Evolutionary conservation across 2,113 vertebrate species (phyloP).

Genomic region (Rhadina sibilatrix): DNA sequence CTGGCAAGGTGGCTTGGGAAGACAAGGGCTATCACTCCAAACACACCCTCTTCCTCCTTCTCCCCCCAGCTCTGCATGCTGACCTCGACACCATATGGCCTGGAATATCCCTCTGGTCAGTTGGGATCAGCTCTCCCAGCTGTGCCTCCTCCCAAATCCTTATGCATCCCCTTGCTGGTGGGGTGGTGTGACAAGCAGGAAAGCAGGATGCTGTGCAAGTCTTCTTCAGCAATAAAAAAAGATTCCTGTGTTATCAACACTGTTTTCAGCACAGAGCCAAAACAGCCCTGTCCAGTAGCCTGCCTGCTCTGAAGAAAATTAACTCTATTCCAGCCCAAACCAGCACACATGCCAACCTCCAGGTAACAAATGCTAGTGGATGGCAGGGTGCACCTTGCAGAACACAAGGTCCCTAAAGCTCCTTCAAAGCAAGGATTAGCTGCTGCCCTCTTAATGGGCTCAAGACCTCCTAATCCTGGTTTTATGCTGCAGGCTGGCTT

Average conservation of each 20-base stretch:
- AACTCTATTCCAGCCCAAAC: not conserved
- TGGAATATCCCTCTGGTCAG: not conserved
- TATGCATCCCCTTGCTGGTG: fast-evolving
- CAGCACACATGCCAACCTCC: no score
- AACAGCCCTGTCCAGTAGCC: not conserved
- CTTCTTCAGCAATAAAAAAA: not conserved
- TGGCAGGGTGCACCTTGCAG: fast-evolving
- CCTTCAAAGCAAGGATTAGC: not conserved
- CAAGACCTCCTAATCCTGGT: not conserved
- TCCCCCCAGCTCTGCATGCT: not conserved
- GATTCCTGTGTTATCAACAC: no score
- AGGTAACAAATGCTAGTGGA: not conserved
- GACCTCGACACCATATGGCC: not conserved
- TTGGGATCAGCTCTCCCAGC: not conserved
- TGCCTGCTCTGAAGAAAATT: not conserved
- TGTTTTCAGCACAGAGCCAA: not conserved
- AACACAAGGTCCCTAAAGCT: not conserved
- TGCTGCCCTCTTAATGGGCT: not conserved
- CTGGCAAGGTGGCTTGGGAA: not conserved
- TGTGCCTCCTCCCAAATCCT: not conserved
- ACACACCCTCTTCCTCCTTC: not conserved
- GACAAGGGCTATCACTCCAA: not conserved
- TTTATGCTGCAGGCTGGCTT: not conserved
- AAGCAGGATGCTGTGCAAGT: not conserved
- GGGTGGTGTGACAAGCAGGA: not conserved